A percentile compares a stretch with the other conserved stretches of the same genome.
These are phyloP conservation scores for Agrypnia vestita DNA, from an alignment of 1,140 invertebrate species.

Conservation along the genomic window DNA sequence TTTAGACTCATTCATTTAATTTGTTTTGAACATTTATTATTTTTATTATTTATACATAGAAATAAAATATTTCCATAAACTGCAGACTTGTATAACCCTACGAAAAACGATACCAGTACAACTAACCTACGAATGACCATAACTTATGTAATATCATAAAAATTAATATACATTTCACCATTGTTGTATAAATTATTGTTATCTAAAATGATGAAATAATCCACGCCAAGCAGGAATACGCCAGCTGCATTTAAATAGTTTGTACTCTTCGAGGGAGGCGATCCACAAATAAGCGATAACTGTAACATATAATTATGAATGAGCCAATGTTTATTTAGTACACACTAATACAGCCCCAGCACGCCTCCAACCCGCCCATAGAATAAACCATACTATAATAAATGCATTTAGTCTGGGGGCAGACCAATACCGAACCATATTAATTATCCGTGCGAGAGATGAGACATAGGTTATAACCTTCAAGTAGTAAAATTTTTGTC, in stretches of 20 bases:
- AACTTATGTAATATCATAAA: not conserved
- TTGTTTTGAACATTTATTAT: too few relatives aligned
- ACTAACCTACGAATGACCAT: too few relatives aligned
- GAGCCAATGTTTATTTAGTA: constrained; percentile 60
- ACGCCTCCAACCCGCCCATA: constrained; percentile 37
- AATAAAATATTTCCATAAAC: too few relatives aligned
- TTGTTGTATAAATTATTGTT: too few relatives aligned
- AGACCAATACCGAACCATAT: constrained; percentile 48
- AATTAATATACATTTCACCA: not conserved
- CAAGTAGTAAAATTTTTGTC: not conserved
- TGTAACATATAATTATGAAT: constrained; percentile 60
- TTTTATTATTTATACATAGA: too few relatives aligned
- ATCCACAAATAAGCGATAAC: constrained; percentile 58
- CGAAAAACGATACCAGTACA: too few relatives aligned
- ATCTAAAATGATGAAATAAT: too few relatives aligned
- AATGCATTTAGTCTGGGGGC: constrained; percentile 57
- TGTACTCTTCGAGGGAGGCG: constrained; percentile 34
- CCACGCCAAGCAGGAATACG: too few relatives aligned
- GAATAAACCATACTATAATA: constrained; percentile 57
- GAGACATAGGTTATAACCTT: constrained; percentile 38
- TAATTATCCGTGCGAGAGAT: constrained; percentile 45
- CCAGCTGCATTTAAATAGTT: constrained; percentile 41
- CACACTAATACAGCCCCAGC: constrained; percentile 52
- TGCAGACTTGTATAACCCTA: too few relatives aligned
- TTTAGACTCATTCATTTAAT: too few relatives aligned